Evolutionary conservation across 2,113 vertebrate species (phyloP), one percentile per base, ranked within the genome.

Genomic region (Psittacara wagleri): DNA sequence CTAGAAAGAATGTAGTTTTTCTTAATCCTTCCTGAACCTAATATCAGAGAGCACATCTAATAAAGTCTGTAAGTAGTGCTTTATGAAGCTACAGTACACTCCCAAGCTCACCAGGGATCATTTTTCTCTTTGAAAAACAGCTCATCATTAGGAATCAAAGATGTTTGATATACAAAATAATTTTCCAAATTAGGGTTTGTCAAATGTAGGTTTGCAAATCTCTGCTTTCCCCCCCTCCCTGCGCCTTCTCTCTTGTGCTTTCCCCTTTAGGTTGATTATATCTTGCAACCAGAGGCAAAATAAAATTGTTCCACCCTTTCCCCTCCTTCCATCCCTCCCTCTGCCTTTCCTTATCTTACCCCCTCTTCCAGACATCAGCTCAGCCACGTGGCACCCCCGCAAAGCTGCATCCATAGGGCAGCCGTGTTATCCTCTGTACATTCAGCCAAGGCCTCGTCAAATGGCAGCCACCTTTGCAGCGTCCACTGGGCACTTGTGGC

Each of bases 121-220:
- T 84, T 94, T 90, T 82, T 79, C 94, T 83, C 95, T 77, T 96
- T 95, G 94, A 97, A 97, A 96, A 96, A 51, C 83, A 95, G 81
- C 88, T 83, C 92, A 86, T 97, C 96, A 69, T 83, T 95, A 70
- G 86, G 95, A 96, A 95, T 97, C 97, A 97, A 95, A 97, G 92
- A 94, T 94, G 81, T 97, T 93, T 64, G 85, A 96, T 92, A 97
- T 94, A 96, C 95, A 95, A 96, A 98, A 94, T 95, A 97, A 97
- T 97, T 95, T 93, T 48, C 95, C 97, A 96, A 96, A 96, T 97
- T 96, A 97, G 96, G 92, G 92, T 97, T 94, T 96, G 93, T 97
- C 62, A 86, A 92, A 97, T 62, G 67, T 69, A 89, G 88, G 72
- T 96, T 97, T 97, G 93, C 92, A 95, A 96, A 94, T 92, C 88